Percentiles rank a stretch among this genome's conserved stretches.
Conservation (phyloP, 2,797 vertebrate genomes). For the Enoplosus armatus region DNA sequence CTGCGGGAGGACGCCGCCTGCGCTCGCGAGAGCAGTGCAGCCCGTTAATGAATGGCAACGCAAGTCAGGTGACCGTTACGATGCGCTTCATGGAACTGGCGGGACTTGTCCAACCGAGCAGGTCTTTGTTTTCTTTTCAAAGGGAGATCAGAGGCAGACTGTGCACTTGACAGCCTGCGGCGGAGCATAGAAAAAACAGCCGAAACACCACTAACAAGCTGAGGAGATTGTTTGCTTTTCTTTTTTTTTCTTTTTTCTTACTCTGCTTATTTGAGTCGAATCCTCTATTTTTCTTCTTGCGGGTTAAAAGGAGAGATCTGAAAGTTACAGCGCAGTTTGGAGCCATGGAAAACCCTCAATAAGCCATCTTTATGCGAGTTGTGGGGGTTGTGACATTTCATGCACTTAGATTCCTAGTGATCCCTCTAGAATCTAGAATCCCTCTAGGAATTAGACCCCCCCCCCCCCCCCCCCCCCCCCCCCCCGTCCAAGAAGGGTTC, state of each 20-base stretch:
- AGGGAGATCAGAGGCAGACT: neutral
- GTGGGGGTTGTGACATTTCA: neutral
- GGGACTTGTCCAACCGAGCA: neutral
- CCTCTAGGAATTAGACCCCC: no score
- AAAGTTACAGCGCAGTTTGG: neutral
- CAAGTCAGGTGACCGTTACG: constrained; percentile 10
- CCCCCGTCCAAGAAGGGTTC: neutral
- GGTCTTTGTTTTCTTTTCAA: constrained; percentile 29
- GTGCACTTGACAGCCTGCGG: neutral
- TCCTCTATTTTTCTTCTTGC: neutral
- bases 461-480: neutral
- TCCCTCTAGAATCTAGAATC: no score
- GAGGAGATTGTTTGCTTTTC: neutral
- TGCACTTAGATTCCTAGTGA: no score
- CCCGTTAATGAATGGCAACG: neutral
- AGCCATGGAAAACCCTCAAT: neutral
- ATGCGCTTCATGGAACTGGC: constrained; percentile 13
- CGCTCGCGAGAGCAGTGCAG: neutral
- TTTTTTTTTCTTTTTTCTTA: neutral
- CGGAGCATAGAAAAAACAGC: neutral
- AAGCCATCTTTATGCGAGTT: neutral
- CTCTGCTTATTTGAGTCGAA: neutral
- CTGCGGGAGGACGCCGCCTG: neutral
- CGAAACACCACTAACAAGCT: constrained; percentile 20
- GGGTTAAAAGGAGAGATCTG: neutral